Evolutionary conservation across 2,888 invertebrate species (phyloP), one percentile per base, ranked within the genome.

Genomic region (Aporophyla lueneburgensis): DNA sequence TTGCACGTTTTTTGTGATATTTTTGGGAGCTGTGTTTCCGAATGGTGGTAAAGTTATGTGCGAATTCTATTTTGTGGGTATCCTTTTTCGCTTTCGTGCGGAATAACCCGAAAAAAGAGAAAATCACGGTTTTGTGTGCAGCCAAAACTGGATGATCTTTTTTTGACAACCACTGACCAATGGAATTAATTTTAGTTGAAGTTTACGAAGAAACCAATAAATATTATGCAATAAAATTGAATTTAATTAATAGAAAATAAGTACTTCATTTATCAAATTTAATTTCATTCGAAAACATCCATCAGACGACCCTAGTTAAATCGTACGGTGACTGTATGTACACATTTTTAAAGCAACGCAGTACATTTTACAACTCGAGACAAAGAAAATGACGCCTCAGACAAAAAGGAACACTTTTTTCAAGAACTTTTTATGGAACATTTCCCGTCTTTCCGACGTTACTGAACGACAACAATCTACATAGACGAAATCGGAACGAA

Each of bases 401-500:
- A 68, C 24, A 40, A 53, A 68, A 65, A 24, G 51, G 16, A 14
- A 33, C 16, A 24, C n/a, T 2, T 43, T 51, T 70, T 70, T 59
- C 14, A 51, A 43, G 54, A 49, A 58, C 27, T 59, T 63, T 67
- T 59, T 12, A 54, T 16, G 33, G 53, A 63, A 78, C 61, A 74
- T 78, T 74, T 81, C 66, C 68, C 66, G 51, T 71, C 53, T 78
- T 49, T 43, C 56, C 61, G 21, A 69, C 71, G 54, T 46, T 69
- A 77, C 51, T 59, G 40, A 80, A 76, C 74, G 76, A 78, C 81
- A 81, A 76, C 74, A 56, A 78, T 79, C 77, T 67, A 75, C 83
- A 80, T 84, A 82, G 71, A 71, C 74, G 67, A 80, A 80, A 84
- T 79, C 65, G 51, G 71, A 71, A 70, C 69, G 66, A 72, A 84